Evolutionary conservation across 2,113 vertebrate species (phyloP).

Genomic region (Oncorhynchus kisutch): DNA sequence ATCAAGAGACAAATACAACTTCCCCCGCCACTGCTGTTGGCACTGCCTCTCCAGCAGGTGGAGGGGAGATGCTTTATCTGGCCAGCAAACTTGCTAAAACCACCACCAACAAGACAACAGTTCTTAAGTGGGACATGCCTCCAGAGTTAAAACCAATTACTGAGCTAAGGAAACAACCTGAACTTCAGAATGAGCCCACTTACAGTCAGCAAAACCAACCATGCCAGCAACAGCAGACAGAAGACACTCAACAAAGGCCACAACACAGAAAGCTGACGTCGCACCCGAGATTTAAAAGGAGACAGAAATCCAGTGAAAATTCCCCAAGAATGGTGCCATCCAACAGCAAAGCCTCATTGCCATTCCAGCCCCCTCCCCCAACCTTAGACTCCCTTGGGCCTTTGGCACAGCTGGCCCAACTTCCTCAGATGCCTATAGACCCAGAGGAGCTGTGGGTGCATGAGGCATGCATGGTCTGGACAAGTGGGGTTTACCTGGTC

Average conservation of each 20-base stretch:
- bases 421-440: conserved; percentile 98
- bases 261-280: conserved; percentile 87
- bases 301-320: conserved; percentile 93
- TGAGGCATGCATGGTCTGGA: conserved; percentile 96
- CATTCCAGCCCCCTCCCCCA: conserved; percentile 82
- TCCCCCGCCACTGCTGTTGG: conserved; percentile 42
- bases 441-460: conserved; percentile 99
- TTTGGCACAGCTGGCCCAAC: conserved; percentile 89
- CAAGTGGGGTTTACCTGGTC: conserved; percentile 97
- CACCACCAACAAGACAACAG: conserved; percentile 76
- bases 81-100: conserved; percentile 44
- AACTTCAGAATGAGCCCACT: conserved; percentile 45
- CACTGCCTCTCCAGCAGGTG: conserved; percentile 39
- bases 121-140: conserved; percentile 70
- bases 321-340: conserved; percentile 84
- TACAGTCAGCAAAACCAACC: background rate
- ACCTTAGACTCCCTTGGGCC: conserved; percentile 84
- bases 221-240: conserved; percentile 50
- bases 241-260: conserved; percentile 78
- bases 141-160: conserved; percentile 57
- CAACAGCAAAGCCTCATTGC: conserved; percentile 82
- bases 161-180: conserved; percentile 58
- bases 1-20: conserved; percentile 49
- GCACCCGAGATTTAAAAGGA: conserved; percentile 92
- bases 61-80: conserved; percentile 53